Base-by-base conservation (phyloP, 2,113 vertebrate genomes). In the Egretta garzetta region DNA sequence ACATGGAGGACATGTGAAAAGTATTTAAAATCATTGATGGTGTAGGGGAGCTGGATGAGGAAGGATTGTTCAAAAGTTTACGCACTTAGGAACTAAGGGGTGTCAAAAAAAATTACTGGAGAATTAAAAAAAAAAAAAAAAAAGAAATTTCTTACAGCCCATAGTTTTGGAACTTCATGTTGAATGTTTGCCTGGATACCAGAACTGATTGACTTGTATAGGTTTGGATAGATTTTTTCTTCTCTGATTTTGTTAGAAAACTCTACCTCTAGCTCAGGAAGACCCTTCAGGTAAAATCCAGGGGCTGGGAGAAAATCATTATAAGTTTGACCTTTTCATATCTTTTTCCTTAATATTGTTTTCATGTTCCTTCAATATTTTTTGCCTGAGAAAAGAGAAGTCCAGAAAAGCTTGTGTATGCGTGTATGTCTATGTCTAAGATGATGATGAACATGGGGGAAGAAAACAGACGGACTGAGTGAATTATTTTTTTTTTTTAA, bases 401-500 rank as follows among this genome's bases (percentile, higher is more conserved):
- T 49, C 23, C 17, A 80, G 35, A 85, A 74, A 63, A 9, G 2
- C 2, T 77, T 10, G n/a, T 43, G 8, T 37, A 5, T 37, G 5
- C 16, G 2, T 33, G 3, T 11, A 14, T 24, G 7, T 37, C 4
- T 59, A 18, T 28, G 7, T 50, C 32, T 50, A 80, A 91, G 63
- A 72, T 33, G 17, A 15, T 14, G 12, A 62, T 19, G 20, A 80
- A 4, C 0, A 0, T 13, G 18, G 30, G 10, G 3, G 10, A 68
- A 86, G 22, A 43, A 96, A 92, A 24, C 11, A 67, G 30, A 66
- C 10, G 10, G n/a, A 60, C 7, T 35, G 4, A 85, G 8, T 32
- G 3, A 14, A 16, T 14, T 32, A 27, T 12, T 39, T 3, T 24
- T 26, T 28, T 70, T 62, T 49, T 52, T 23, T 10, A 9, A 67